Base-by-base conservation (phyloP, 1,140 invertebrate species). In the Aphidius ervi region DNA sequence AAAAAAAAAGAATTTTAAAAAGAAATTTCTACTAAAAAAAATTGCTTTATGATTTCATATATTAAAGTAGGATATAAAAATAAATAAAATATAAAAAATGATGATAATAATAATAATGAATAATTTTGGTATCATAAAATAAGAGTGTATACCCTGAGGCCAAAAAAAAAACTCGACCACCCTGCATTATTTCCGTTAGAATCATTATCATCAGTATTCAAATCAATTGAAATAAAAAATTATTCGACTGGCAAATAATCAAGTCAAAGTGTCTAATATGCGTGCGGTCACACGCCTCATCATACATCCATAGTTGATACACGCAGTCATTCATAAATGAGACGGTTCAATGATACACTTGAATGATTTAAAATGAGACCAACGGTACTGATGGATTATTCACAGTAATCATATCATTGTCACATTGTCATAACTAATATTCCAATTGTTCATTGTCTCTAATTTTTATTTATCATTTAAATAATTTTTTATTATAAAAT, bases 141-240 rank as follows among this genome's bases (percentile, higher is more conserved):
- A 16, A 16, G 54, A 58, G 62, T 56, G 64, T 57, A 41, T 65
- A 55, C 58, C 69, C 62, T 42, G 63, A 56, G 63, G 66, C 62
- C 48, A 67, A 45, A 65, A 9, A 31, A 31, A 47, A 56, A 50
- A 31, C 54, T 61, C 49, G 41, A 55, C 23, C 63, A 64, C 61
- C 61, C 61, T 64, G 63, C 59, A 61, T 64, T 64, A 64, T 20
- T 64, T 64, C 63, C 63, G 58, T 47, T 43, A 55, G 41, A 46
- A 53, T 59, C 48, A 59, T 59, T 42, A 47, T 23, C 37, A 5
- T 10, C 31, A 37, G 37, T 37, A 31, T 42, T 6, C 46, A 8
- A 37, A 37, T 46, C 41, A 56, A 47, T 46, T 48, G 46, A 48
- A 48, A n/a, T 20, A n/a, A 48, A 16, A 48, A 48, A 7, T 48